Evolutionary conservation across 1,140 invertebrate species (phyloP).

Genomic region (Cydia fagiglandana): DNA sequence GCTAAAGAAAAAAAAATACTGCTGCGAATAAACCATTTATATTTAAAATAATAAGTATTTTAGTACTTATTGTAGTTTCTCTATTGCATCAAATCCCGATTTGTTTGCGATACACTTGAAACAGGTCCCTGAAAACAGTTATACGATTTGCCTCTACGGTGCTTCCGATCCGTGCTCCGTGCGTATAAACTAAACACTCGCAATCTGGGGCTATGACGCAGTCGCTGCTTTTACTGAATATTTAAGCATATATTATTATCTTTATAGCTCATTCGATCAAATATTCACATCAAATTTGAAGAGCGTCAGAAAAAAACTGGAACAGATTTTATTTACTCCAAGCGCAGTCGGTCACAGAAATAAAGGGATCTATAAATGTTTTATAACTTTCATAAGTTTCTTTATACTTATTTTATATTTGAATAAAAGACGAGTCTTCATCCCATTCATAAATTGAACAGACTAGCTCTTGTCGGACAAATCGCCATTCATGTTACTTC

Average conservation of each 20-base stretch:
- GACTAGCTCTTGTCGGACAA: too few relatives aligned
- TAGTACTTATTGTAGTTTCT: constrained; percentile 4
- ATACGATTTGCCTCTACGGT: constrained; percentile 3
- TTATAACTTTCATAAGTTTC: background rate
- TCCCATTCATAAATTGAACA: too few relatives aligned
- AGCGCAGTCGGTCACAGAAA: background rate
- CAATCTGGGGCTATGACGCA: constrained; percentile 17
- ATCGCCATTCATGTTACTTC: too few relatives aligned
- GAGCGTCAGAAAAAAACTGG: constrained; percentile 39
- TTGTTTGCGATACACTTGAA: constrained; percentile 10
- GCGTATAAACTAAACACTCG: constrained; percentile 26
- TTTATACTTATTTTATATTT: too few relatives aligned
- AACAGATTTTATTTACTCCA: constrained; percentile 36
- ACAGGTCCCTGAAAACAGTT: constrained; percentile 16
- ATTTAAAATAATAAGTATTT: background rate
- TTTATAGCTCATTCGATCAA: constrained; percentile 47
- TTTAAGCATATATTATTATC: constrained; percentile 37
- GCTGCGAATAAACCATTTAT: too few relatives aligned
- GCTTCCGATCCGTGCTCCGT: background rate
- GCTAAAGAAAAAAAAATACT: too few relatives aligned
- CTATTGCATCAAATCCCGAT: background rate
- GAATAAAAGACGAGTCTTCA: too few relatives aligned
- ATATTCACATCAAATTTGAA: constrained; percentile 45
- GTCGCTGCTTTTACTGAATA: constrained; percentile 13
- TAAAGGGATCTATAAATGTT: background rate